Conservation (phyloP, 2,113 vertebrate genomes). For the Phrynosoma blainvillii region DNA sequence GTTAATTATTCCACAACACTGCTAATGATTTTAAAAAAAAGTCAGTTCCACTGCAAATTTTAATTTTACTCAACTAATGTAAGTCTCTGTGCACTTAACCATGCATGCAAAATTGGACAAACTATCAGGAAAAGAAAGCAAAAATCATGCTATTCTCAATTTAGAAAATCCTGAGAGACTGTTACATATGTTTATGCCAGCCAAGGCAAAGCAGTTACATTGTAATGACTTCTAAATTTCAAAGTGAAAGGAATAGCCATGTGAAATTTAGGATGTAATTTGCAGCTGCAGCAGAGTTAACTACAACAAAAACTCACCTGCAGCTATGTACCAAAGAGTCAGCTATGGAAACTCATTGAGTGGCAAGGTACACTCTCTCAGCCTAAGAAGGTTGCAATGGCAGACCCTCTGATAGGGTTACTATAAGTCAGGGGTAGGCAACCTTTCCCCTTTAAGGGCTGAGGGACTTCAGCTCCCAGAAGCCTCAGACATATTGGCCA, state of each 20-base stretch:
- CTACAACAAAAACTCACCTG: background rate
- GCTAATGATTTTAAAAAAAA: slow-evolving; percentile 37
- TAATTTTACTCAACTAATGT: slow-evolving; percentile 44
- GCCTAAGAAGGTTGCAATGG: too few relatives aligned
- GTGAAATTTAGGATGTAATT: background rate
- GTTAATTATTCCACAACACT: slow-evolving; percentile 34
- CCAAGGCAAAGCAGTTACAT: background rate
- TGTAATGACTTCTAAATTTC: background rate
- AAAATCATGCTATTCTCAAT: background rate
- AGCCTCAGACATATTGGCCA: too few relatives aligned
- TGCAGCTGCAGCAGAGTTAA: background rate
- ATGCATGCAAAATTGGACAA: slow-evolving; percentile 42
- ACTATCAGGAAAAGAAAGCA: slow-evolving; percentile 4
- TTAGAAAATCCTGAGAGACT: slow-evolving; percentile 16
- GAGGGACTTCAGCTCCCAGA: too few relatives aligned
- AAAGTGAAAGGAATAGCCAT: background rate
- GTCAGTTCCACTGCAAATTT: slow-evolving; percentile 34
- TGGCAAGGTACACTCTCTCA: too few relatives aligned
- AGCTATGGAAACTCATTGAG: too few relatives aligned
- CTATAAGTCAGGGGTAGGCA: too few relatives aligned
- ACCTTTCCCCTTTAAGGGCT: too few relatives aligned
- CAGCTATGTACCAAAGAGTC: too few relatives aligned
- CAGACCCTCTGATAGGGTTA: too few relatives aligned
- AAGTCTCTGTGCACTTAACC: slow-evolving; percentile 38
- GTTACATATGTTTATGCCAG: background rate